Evolutionary conservation across 2,797 vertebrate genomes (phyloP).

Genomic region (Champsocephalus gunnari): DNA sequence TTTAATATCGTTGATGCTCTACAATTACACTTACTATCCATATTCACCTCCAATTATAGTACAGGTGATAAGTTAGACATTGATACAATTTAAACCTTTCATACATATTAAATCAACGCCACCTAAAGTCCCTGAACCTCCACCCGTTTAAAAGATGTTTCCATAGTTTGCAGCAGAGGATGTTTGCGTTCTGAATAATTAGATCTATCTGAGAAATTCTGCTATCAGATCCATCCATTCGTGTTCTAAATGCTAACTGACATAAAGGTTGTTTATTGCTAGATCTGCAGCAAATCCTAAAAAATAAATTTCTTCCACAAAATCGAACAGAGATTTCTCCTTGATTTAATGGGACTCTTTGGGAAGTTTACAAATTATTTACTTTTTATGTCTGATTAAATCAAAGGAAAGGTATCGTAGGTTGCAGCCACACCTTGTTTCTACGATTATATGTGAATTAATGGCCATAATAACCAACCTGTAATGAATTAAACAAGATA

Average conservation of each 20-base stretch:
- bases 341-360: neutral
- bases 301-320: constrained; percentile 5
- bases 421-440: neutral
- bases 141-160: neutral
- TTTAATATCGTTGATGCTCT: neutral
- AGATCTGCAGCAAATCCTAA: constrained; percentile 2
- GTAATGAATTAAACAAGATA: neutral
- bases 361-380: neutral
- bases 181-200: constrained; percentile 23
- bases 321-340: neutral
- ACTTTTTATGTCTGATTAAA: neutral
- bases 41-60: neutral
- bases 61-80: neutral
- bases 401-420: neutral
- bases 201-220: neutral
- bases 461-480: neutral
- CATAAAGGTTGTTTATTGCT: constrained; percentile 4
- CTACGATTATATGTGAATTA: neutral
- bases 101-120: neutral
- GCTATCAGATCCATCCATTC: neutral
- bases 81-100: neutral
- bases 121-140: neutral
- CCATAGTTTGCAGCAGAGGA: neutral
- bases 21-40: neutral
- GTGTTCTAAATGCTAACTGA: neutral